These are phyloP conservation scores for Laupala kohalensis DNA, from an alignment of 1,140 invertebrate genomes.

Conservation along the genomic window DNA sequence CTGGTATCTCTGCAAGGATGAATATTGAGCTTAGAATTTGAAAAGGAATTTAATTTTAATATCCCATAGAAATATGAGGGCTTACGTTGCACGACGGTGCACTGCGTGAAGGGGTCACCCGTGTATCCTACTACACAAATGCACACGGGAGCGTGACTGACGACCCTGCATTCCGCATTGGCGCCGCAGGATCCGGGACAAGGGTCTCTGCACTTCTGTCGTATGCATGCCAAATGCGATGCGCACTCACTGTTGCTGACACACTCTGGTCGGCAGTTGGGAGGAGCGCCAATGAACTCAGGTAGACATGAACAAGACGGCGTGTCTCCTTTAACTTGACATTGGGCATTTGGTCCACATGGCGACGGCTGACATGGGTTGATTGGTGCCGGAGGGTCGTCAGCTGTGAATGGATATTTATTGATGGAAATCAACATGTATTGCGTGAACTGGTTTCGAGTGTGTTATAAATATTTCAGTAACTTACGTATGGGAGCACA, in stretches of 20 bases:
- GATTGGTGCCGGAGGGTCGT: constrained; percentile 17
- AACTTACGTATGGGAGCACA: constrained; percentile 19
- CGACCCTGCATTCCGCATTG: constrained; percentile 44
- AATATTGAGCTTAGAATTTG: background rate
- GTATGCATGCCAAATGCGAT: constrained; percentile 31
- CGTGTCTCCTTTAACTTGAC: constrained; percentile 32
- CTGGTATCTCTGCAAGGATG: constrained; percentile 16
- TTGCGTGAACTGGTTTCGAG: background rate
- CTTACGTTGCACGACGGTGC: constrained; percentile 29
- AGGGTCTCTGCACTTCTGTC: constrained; percentile 38
- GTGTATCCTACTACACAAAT: constrained; percentile 28
- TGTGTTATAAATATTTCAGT: background rate
- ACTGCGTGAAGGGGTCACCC: constrained; percentile 32
- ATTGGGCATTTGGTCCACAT: constrained; percentile 40
- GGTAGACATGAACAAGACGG: constrained; percentile 36
- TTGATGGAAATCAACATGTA: background rate
- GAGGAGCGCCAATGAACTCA: constrained; percentile 36
- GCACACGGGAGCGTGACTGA: constrained; percentile 44
- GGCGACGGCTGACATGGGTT: constrained; percentile 41
- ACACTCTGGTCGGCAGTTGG: constrained; percentile 37
- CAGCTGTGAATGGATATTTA: background rate
- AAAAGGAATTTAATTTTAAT: too few relatives aligned
- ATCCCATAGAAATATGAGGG: constrained; percentile 24
- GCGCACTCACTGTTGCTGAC: constrained; percentile 33
- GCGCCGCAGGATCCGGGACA: constrained; percentile 36